These are phyloP conservation scores for Aurelia aurita DNA, from an alignment of 30 jellyfish, hydroid and myxozoan genomes.

Conservation along the genomic window DNA sequence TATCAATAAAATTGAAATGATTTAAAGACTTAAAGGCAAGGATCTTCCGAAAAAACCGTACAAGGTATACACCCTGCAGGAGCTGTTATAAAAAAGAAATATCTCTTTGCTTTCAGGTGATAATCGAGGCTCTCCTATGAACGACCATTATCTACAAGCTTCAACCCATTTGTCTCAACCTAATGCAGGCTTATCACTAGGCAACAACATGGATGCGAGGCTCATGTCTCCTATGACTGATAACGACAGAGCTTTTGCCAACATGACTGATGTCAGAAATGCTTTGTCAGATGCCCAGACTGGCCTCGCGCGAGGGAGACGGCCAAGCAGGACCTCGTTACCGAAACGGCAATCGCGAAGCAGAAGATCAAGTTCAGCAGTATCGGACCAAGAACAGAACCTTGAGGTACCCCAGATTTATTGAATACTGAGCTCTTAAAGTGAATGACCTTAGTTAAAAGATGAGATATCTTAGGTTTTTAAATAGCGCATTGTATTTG, in stretches of 20 bases:
- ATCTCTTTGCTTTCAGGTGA: constrained; percentile 10
- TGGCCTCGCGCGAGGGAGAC: constrained; percentile 51
- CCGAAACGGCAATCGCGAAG: constrained; percentile 59
- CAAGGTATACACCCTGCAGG: no score
- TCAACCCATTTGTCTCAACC: constrained; percentile 33
- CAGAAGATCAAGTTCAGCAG: constrained; percentile 54
- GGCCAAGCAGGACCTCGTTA: constrained; percentile 51
- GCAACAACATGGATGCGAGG: constrained; percentile 28
- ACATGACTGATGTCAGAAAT: constrained; percentile 32
- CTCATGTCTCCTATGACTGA: constrained; percentile 33
- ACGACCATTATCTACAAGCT: constrained; percentile 56
- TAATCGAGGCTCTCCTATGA: constrained; percentile 49
- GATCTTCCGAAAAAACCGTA: no score
- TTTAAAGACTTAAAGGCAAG: no score
- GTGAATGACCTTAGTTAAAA: no score
- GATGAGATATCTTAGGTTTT: no score
- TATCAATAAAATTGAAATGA: no score
- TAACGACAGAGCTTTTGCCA: constrained; percentile 14
- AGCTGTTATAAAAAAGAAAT: no score
- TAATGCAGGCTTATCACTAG: constrained; percentile 6
- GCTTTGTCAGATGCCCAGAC: constrained; percentile 38
- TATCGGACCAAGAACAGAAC: constrained; percentile 64
- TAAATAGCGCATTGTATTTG: no score
- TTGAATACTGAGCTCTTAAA: no score
- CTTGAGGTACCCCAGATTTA: constrained; percentile 65